Evolutionary conservation across 2,113 vertebrate species (phyloP).

Genomic region (Callaeas wilsoni): DNA sequence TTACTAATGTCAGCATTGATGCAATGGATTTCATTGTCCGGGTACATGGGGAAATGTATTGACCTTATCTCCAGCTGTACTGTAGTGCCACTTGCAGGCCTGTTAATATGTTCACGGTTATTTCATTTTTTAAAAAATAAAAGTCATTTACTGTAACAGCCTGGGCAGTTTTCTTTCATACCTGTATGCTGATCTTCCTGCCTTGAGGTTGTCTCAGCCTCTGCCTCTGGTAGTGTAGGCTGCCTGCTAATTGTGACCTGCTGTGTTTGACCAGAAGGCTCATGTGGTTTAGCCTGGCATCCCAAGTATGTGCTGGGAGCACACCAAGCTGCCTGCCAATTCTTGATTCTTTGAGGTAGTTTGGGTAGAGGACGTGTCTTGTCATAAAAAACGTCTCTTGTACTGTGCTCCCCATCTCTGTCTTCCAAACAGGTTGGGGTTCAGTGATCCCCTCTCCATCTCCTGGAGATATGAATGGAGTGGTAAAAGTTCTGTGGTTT

Average conservation of each 20-base stretch:
- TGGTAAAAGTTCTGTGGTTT: background rate
- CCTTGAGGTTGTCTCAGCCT: background rate
- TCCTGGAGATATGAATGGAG: background rate
- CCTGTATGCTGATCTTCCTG: background rate
- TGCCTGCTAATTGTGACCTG: background rate
- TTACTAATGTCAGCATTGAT: constrained; percentile 70
- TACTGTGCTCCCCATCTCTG: background rate
- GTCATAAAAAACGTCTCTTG: background rate
- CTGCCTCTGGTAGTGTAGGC: background rate
- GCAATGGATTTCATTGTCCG: constrained; percentile 72
- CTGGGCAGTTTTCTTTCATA: background rate
- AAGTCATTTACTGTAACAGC: constrained; percentile 81
- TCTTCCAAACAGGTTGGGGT: background rate
- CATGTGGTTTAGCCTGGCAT: background rate
- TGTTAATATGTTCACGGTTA: constrained; percentile 83
- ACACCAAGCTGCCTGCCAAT: background rate
- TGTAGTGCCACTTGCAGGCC: constrained; percentile 80
- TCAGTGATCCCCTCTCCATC: background rate
- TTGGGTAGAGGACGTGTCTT: background rate
- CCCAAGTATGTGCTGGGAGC: background rate
- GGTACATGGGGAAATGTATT: constrained; percentile 74
- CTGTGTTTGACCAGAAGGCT: background rate
- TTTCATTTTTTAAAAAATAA: constrained; percentile 77
- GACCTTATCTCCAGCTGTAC: constrained; percentile 77
- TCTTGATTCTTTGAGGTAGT: background rate